Base-by-base conservation (phyloP, 2,888 invertebrate species). In the Isotomurus palustris region DNA sequence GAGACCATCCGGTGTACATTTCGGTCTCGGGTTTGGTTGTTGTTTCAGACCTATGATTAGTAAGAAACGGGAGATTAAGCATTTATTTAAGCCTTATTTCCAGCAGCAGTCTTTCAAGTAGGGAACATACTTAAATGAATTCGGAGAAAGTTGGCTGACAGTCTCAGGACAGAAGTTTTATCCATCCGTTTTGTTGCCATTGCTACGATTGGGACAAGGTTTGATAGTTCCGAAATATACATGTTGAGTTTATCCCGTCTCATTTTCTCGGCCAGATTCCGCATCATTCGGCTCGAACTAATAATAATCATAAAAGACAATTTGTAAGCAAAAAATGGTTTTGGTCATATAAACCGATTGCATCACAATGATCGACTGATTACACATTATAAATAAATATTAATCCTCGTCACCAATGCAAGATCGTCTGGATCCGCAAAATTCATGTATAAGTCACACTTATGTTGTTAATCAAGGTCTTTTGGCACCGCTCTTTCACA, bases 231-330 rank as follows among this genome's bases (percentile, higher is more conserved):
- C 58, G 83, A 82, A 71, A 95, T 91, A 74, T 86, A 87, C 28
- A 84, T 82, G 78, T 93, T 94, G 71, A 93, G 82, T 75, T 88
- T 88, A 75, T 92, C 91, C 56, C 94, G 82, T 32, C 94, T 83
- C 76, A 88, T 85, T 76, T 94, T 94, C 75, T 95, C 94, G 10
- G 92, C 92, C 73, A 85, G 82, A 74, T 93, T 93, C 62, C 94
- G 83, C 71, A 87, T 84, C 73, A 88, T 86, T 58, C 91, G 83
- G 73, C 85, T 86, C 29, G 71, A 71, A 62, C 71, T 71, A 56
- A 12, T 62, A 65, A 52, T 25, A 52, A 45, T 62, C 19, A 47
- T 24, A 60, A 19, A 50, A 52, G 25, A 28, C 32, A n/a, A n/a
- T n/a, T n/a, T n/a, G n/a, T n/a, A n/a, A n/a, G n/a, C n/a, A n/a